Evolutionary conservation across 2,797 vertebrate species (phyloP), one percentile per base, ranked within the genome.

Genomic region (Huso huso): DNA sequence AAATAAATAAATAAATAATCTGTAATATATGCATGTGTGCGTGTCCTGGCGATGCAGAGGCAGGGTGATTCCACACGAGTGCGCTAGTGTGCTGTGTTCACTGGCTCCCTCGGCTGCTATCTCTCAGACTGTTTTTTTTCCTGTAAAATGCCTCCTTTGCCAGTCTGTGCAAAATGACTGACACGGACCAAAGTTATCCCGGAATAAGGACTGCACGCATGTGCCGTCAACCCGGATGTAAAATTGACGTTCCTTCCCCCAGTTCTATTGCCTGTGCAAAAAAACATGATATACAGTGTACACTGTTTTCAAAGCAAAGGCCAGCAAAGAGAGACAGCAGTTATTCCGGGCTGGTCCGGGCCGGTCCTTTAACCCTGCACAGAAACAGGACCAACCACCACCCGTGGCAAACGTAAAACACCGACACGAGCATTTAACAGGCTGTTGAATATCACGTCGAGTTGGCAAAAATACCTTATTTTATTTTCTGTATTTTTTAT

Each of bases 221-320:
- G 90, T 94, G 90, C 90, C 78, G 86, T 89, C 86, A 91, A 92
- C 88, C 92, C 91, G 92, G 89, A 92, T 93, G 91, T 91, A 88
- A 90, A 87, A 75, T 69, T 69, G 66, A 66, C 65, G 66, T 72
- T 70, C 79, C 68, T 75, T 51, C 72, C 72, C 72, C 67, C 75
- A 64, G 51, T 75, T 72, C 75, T 66, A 66, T 65, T 48, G 23
- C 49, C 1, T 58, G 52, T 48, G 15, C 51, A 51, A 71, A 71
- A 71, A 65, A 62, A 68, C 55, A 62, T 60, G 64, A 57, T 65
- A 13, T 65, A 10, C 52, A 55, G 52, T n/a, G n/a, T 9, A 7
- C 6, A 10, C n/a, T 58, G 57, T 61, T 48, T 50, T 8, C 10
- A 48, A 51, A 11, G 49, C 50, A 6, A 65, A 53, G 11, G 12